These are phyloP conservation scores for Cichlasoma orientale DNA, from an alignment of 2,797 vertebrate species.

Conservation along the genomic window DNA sequence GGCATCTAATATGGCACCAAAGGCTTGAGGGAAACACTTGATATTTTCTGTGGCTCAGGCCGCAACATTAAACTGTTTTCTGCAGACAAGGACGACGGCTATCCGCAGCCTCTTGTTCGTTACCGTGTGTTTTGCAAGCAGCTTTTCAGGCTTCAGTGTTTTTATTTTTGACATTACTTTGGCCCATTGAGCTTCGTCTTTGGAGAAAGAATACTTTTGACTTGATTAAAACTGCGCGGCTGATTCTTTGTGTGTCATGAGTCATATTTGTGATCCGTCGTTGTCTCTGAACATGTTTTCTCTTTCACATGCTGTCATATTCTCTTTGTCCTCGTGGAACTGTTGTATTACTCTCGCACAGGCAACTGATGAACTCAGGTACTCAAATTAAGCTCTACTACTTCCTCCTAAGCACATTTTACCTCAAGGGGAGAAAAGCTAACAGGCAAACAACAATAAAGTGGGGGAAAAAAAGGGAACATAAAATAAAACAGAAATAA, in stretches of 20 bases:
- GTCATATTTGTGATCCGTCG: slow-evolving; percentile 38
- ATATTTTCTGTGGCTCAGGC: background rate
- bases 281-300: slow-evolving; percentile 42
- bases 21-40: background rate
- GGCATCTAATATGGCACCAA: background rate
- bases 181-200: slow-evolving; percentile 1
- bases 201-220: slow-evolving; percentile 22
- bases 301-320: slow-evolving; percentile 36
- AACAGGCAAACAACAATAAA: slow-evolving; percentile 46
- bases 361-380: slow-evolving; percentile 28
- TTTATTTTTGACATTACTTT: background rate
- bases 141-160: background rate
- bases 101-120: background rate
- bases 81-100: background rate
- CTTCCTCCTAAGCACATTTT: slow-evolving; percentile 38
- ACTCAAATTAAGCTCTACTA: slow-evolving; percentile 44
- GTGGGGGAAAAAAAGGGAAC: background rate
- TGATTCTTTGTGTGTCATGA: slow-evolving; percentile 16
- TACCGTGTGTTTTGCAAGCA: background rate
- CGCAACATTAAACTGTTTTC: background rate
- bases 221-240: background rate
- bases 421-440: background rate
- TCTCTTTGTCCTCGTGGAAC: slow-evolving; percentile 21
- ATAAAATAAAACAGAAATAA: slow-evolving; percentile 5
- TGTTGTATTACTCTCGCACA: slow-evolving; percentile 41